phyloP scores from a whole-genome alignment of 2,113 vertebrate species.

The Okapia johnstoni region DNA sequence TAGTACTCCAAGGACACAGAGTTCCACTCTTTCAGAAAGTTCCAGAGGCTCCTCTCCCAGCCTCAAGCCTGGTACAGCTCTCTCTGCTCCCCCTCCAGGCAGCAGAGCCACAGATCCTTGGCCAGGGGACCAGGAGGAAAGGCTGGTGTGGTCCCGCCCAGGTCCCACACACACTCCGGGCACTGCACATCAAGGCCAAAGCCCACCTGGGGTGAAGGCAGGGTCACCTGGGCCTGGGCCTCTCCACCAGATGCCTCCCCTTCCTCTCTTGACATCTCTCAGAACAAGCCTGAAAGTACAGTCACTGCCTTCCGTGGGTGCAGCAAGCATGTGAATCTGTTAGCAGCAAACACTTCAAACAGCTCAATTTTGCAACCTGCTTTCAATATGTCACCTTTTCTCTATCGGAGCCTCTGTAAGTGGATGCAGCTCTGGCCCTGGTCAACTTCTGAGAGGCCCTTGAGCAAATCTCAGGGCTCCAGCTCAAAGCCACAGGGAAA shows the following conservation, averaged over 20 bases:
- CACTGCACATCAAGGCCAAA: background rate
- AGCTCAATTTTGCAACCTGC: accelerated
- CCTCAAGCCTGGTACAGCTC: background rate
- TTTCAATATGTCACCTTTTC: accelerated
- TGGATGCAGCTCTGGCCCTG: background rate
- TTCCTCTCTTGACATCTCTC: background rate
- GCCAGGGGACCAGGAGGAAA: background rate
- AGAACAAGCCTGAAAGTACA: accelerated
- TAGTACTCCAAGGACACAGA: background rate
- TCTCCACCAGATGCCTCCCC: background rate
- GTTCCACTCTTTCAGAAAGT: background rate
- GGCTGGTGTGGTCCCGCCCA: accelerated
- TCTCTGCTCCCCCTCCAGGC: background rate
- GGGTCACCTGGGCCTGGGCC: too few species aligned
- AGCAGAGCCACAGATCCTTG: background rate
- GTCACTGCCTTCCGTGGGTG: background rate
- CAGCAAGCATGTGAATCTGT: accelerated
- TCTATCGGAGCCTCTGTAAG: background rate
- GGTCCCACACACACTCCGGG: background rate
- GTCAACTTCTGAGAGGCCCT: background rate
- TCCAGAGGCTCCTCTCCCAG: background rate
- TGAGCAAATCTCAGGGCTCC: background rate
- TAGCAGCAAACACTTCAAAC: background rate
- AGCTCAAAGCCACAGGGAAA: background rate
- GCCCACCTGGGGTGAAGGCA: background rate